Percentiles rank a stretch among this genome's conserved stretches.
Conservation (phyloP, 1,140 invertebrate species). For the Achatina immaculata region DNA sequence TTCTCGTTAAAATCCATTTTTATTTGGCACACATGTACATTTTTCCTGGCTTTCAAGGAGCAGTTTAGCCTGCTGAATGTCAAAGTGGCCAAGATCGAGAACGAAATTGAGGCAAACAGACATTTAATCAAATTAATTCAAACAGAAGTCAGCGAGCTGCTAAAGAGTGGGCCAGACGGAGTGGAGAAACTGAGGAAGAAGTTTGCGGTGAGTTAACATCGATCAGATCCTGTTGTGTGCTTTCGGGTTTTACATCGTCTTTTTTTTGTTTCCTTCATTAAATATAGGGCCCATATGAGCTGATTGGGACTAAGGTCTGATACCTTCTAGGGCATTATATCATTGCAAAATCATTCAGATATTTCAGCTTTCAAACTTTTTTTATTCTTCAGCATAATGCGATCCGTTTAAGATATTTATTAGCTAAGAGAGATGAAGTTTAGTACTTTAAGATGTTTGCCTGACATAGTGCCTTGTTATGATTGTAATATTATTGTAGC, state of each 20-base stretch:
- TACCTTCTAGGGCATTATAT: neutral
- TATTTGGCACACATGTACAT: too few species aligned
- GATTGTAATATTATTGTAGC: too few species aligned
- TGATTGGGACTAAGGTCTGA: neutral
- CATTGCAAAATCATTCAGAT: neutral
- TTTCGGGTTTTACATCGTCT: neutral
- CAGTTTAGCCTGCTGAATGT: neutral
- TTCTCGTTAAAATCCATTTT: too few species aligned
- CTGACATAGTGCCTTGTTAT: too few species aligned
- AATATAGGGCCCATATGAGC: neutral
- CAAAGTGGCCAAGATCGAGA: conserved; percentile 18
- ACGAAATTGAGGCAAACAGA: conserved; percentile 10
- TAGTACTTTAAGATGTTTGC: too few species aligned
- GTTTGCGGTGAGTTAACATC: conserved; percentile 1
- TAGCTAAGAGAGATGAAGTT: too few species aligned
- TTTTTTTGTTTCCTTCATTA: neutral
- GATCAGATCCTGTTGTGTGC: neutral
- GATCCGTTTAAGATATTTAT: too few species aligned
- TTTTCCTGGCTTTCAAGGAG: neutral
- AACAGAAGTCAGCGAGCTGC: neutral
- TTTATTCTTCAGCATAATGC: too few species aligned
- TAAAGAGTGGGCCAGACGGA: conserved; percentile 21
- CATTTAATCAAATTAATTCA: neutral
- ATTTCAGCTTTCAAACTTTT: neutral
- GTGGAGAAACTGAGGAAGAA: neutral